Base-by-base conservation (phyloP, 2,113 vertebrate genomes). In the Campylorhamphus procurvoides region DNA sequence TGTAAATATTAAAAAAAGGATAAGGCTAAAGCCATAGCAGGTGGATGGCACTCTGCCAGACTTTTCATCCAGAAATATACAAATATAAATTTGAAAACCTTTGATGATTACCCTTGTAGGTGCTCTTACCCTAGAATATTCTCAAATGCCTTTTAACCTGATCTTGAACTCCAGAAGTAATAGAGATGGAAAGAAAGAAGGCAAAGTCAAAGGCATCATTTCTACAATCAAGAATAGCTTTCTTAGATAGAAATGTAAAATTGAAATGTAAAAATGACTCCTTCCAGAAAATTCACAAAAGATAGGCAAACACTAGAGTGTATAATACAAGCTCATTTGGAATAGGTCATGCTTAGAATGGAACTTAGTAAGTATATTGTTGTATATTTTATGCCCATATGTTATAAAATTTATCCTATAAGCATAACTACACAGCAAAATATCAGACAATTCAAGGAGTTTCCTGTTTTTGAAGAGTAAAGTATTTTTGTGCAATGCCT, bases 281-380 rank as follows among this genome's bases (percentile, higher is more conserved):
- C 28, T 66, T 62, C 33, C 6, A 90, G 31, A 73, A 91, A 81
- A 71, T 37, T 81, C 60, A 84, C 11, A 71, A 44, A 78, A 71
- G 17, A 12, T 8, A 67, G 5, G 10, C 6, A 84, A 39, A 35
- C 1, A 24, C 2, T 40, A 8, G 3, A 62, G 3, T 13, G 7
- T 31, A 23, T 55, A 53, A 74, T 27, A 44, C 42, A 16, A 44
- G 14, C 10, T 60, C 8, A 50, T 60, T 67, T 68, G 23, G 18
- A 62, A 52, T 47, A 56, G 71, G n/a, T 40, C 77, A 60, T 12
- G 1, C 14, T 11, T 77, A 67, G 24, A 64, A 39, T 64, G 9
- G 18, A 88, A 55, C 4, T 37, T 69, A 6, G 56, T 47, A 50
- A 63, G 17, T 29, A 37, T 28, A 33, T 19, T 72, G 3, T 19